Evolutionary conservation across 2,797 vertebrate genomes (phyloP).

Genomic region (Protosalanx chinensis): DNA sequence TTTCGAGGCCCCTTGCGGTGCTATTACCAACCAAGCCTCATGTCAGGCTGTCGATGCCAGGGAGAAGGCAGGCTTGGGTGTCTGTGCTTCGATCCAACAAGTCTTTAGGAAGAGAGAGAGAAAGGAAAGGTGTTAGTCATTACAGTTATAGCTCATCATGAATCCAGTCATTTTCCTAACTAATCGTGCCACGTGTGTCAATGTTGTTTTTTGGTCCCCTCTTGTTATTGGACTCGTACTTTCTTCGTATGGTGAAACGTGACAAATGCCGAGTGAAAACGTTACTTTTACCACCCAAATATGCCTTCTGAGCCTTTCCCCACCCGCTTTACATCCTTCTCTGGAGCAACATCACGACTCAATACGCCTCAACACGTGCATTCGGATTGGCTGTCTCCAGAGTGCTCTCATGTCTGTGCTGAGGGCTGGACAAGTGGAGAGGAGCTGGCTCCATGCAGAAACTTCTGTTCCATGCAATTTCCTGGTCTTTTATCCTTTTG

Average conservation of each 20-base stretch:
- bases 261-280: not conserved
- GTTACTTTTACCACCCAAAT: not conserved
- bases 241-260: not conserved
- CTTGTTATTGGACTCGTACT: too few relatives aligned
- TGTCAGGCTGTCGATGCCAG: conserved; percentile 52
- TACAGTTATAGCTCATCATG: conserved; percentile 31
- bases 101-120: conserved; percentile 51
- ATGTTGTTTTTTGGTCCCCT: too few relatives aligned
- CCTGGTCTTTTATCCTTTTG: conserved; percentile 43
- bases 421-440: conserved; percentile 2
- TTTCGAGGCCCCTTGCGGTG: conserved; percentile 54
- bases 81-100: conserved; percentile 48
- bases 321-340: conserved; percentile 1
- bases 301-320: not conserved
- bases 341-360: conserved; percentile 3
- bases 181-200: too few relatives aligned
- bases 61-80: conserved; percentile 31
- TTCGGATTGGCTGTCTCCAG: conserved; percentile 4
- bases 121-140: conserved; percentile 41
- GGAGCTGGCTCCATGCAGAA: not conserved
- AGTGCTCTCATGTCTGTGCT: not conserved
- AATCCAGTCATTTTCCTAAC: too few relatives aligned
- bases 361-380: not conserved
- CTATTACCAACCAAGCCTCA: conserved; percentile 54
- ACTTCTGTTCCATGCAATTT: conserved; percentile 25